Conservation (phyloP, 2,113 vertebrate genomes). For the Tinamus guttatus region DNA sequence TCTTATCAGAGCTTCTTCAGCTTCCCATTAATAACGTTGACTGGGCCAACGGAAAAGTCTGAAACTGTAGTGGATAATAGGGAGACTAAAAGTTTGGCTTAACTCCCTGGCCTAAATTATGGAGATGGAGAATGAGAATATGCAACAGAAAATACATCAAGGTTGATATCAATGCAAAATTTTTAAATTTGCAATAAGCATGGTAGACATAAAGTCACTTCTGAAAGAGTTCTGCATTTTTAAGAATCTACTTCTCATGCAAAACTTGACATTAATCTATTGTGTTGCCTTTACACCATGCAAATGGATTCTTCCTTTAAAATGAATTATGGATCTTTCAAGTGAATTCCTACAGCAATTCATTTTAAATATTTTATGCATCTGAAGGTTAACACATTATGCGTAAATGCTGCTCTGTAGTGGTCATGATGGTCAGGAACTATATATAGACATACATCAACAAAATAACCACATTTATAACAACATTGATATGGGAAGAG, state of each 20-base stretch:
- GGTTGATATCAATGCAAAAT: not conserved
- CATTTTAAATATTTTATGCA: not conserved
- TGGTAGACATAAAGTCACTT: not conserved
- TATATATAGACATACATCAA: not conserved
- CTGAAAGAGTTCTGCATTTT: not conserved
- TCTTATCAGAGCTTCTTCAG: not conserved
- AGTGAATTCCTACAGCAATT: not conserved
- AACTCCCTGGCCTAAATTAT: not conserved
- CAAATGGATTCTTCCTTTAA: not conserved
- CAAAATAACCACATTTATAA: not conserved
- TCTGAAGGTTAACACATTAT: not conserved
- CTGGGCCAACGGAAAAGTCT: not conserved
- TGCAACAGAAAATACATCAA: not conserved
- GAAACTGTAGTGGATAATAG: not conserved
- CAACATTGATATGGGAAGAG: not conserved
- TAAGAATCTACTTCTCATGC: not conserved
- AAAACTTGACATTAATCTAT: not conserved
- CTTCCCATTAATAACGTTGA: not conserved
- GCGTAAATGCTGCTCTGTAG: not conserved
- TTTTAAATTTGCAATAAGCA: fast-evolving
- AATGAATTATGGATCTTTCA: not conserved
- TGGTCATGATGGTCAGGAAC: not conserved
- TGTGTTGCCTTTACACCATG: not conserved
- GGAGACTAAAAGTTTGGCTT: not conserved
- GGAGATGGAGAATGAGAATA: not conserved